Conservation (phyloP, 1,140 invertebrate species). For the Cydia strobilella region DNA sequence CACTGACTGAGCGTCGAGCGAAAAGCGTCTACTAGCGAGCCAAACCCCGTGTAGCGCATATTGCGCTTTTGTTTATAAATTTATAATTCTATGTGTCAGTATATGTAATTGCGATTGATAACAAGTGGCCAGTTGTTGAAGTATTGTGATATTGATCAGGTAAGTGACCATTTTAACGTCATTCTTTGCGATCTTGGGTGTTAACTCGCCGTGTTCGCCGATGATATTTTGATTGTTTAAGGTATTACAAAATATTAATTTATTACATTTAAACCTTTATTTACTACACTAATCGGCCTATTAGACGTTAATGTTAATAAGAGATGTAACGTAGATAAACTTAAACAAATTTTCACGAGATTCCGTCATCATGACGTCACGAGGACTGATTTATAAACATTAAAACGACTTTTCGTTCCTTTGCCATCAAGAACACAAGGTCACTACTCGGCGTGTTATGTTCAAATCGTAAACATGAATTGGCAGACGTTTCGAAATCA, state of each 20-base stretch:
- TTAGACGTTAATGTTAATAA: not conserved
- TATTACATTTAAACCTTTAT: not conserved
- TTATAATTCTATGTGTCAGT: slow-evolving; percentile 43
- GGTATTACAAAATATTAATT: not conserved
- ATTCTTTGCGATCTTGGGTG: slow-evolving; percentile 61
- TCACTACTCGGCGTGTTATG: slow-evolving; percentile 60
- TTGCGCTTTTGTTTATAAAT: slow-evolving; percentile 55
- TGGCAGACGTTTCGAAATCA: slow-evolving; percentile 54
- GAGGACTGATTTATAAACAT: slow-evolving; percentile 72
- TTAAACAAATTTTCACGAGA: slow-evolving; percentile 46
- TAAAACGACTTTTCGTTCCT: slow-evolving; percentile 70
- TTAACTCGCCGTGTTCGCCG: slow-evolving; percentile 42
- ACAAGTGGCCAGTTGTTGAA: slow-evolving; percentile 46
- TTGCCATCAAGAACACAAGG: slow-evolving; percentile 66
- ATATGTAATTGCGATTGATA: slow-evolving; percentile 41
- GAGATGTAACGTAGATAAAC: not conserved
- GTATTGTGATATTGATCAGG: slow-evolving; percentile 49
- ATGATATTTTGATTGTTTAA: slow-evolving; percentile 21
- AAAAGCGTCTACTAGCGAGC: slow-evolving; percentile 61
- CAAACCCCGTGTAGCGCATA: slow-evolving; percentile 55
- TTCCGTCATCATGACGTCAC: slow-evolving; percentile 74
- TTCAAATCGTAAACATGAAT: slow-evolving; percentile 66
- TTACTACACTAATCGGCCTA: not conserved
- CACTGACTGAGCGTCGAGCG: slow-evolving; percentile 53
- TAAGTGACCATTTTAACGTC: slow-evolving; percentile 67